phyloP scores from a whole-genome alignment of 2,888 invertebrate genomes.

The Tuta absoluta region DNA sequence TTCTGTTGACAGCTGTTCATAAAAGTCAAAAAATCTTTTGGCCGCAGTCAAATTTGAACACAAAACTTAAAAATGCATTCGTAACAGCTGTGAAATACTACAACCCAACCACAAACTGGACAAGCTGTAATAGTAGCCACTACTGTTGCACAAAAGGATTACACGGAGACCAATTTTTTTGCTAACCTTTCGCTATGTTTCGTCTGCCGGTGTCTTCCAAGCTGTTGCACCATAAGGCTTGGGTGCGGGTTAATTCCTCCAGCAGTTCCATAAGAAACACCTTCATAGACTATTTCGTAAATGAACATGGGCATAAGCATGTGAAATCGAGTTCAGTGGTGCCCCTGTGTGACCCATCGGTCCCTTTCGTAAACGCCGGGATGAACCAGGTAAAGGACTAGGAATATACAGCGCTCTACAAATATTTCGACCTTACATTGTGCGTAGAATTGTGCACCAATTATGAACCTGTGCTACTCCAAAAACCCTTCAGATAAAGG shows the following conservation, averaged over 20 bases:
- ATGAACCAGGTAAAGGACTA: conserved; percentile 92
- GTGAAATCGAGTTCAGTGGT: conserved; percentile 94
- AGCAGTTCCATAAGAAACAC: conserved; percentile 63
- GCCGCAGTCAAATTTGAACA: background rate
- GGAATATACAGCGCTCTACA: conserved; percentile 12
- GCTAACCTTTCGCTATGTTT: conserved; percentile 54
- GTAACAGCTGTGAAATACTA: background rate
- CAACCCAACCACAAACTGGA: background rate
- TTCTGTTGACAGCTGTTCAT: background rate
- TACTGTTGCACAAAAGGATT: background rate
- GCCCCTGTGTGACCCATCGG: conserved; percentile 91
- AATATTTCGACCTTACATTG: conserved; percentile 11
- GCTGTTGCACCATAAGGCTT: conserved; percentile 44
- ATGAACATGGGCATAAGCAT: conserved; percentile 87
- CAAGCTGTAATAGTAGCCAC: background rate
- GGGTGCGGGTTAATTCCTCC: conserved; percentile 56
- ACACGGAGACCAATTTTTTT: background rate
- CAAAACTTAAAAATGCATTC: background rate
- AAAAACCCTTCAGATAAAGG: background rate
- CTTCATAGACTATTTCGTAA: conserved; percentile 92
- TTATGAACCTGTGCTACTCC: background rate
- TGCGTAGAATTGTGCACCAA: background rate
- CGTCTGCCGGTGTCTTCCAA: conserved; percentile 60
- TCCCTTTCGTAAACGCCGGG: conserved; percentile 97
- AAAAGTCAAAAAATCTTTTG: background rate